Evolutionary conservation across 2,797 vertebrate genomes (phyloP).

Genomic region (Hydrolagus colliei): DNA sequence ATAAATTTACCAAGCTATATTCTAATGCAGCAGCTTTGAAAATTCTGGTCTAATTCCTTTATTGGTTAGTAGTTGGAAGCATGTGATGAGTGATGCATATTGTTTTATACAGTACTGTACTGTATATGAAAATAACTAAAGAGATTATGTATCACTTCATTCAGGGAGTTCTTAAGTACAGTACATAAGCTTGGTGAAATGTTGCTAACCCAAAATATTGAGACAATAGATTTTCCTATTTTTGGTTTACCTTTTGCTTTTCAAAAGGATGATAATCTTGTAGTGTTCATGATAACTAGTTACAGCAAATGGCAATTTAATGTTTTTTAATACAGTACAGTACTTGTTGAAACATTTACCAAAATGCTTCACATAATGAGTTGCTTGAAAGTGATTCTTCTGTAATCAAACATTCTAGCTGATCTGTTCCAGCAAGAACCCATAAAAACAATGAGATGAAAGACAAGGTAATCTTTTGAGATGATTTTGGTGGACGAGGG

Average conservation of each 20-base stretch:
- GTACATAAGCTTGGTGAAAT: background rate
- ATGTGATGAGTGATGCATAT: background rate
- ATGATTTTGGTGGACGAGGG: too few relatives aligned
- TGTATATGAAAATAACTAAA: background rate
- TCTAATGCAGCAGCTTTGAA: background rate
- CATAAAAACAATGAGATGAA: too few relatives aligned
- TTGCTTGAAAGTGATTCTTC: too few relatives aligned
- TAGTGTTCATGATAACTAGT: background rate
- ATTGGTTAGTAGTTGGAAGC: background rate
- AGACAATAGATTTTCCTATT: too few relatives aligned
- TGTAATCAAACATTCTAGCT: too few relatives aligned
- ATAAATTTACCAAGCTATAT: background rate
- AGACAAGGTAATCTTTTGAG: too few relatives aligned
- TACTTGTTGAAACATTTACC: too few relatives aligned
- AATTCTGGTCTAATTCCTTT: background rate
- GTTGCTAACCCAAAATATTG: background rate
- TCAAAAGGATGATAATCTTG: background rate
- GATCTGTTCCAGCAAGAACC: too few relatives aligned
- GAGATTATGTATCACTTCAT: background rate
- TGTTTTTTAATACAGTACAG: too few relatives aligned
- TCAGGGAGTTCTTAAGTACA: background rate
- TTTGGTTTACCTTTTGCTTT: too few relatives aligned
- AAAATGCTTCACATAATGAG: too few relatives aligned
- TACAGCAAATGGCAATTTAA: background rate
- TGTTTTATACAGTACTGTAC: background rate